Percentiles rank a stretch among this genome's conserved stretches.
Evolutionary conservation across 37 sponge, comb jelly and placozoan genomes (phyloP).

Genomic region (Ephydatia muelleri): DNA sequence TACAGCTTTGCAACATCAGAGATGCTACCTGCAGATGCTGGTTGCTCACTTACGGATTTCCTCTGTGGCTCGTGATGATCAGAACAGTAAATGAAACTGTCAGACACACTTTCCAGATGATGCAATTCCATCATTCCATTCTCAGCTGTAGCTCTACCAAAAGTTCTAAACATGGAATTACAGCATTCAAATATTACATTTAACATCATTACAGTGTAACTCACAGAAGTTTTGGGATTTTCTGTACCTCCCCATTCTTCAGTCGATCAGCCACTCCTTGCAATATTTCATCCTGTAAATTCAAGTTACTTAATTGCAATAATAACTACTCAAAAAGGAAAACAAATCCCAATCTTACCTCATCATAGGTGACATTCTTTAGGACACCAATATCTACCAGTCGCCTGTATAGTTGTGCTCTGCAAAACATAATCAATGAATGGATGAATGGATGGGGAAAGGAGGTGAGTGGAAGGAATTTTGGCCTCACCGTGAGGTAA

Average conservation of each 20-base stretch:
- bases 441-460: too few species aligned
- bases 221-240: background rate
- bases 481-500: background rate
- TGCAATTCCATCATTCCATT: background rate
- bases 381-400: background rate
- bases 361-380: background rate
- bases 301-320: background rate
- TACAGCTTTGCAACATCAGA: background rate
- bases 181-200: background rate
- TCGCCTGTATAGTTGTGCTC: background rate
- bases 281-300: background rate
- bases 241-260: background rate
- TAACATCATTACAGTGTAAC: background rate
- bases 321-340: background rate
- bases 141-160: background rate
- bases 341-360: background rate
- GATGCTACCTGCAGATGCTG: too few species aligned
- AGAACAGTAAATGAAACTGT: background rate
- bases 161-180: background rate
- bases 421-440: background rate
- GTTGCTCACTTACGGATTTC: background rate
- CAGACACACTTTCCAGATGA: background rate
- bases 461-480: background rate
- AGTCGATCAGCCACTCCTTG: background rate
- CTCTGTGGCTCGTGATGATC: background rate